These are phyloP conservation scores for Thinocorus orbignyianus DNA, from an alignment of 2,113 vertebrate species.

Conservation along the genomic window DNA sequence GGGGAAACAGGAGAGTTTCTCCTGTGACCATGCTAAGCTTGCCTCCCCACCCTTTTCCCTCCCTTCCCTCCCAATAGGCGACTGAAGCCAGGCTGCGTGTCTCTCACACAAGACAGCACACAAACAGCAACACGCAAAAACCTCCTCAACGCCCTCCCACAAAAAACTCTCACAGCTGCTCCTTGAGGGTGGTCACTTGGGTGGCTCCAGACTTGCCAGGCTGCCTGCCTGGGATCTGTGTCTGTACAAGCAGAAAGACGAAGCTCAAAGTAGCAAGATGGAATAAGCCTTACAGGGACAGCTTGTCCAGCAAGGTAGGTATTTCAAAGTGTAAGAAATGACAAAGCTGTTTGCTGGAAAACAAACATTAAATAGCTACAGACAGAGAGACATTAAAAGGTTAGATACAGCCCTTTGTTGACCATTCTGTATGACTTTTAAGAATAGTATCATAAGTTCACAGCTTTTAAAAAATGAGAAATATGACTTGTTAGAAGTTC, in stretches of 20 bases:
- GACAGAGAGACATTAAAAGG: not conserved
- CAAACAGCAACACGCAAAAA: not conserved
- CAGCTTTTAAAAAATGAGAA: not conserved
- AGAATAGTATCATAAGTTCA: not conserved
- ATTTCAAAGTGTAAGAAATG: not conserved
- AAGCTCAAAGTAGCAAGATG: not conserved
- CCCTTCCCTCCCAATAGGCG: fast-evolving
- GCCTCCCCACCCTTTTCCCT: not conserved
- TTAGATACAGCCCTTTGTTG: not conserved
- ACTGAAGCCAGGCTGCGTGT: not conserved
- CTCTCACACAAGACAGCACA: fast-evolving
- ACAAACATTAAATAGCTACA: not conserved
- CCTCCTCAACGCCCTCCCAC: not conserved
- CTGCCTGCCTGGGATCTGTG: not conserved
- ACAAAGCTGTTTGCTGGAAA: not conserved
- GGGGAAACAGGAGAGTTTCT: not conserved
- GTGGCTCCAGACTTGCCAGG: not conserved
- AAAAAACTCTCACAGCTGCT: not conserved
- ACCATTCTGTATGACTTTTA: not conserved
- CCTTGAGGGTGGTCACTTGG: not conserved
- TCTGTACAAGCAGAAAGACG: not conserved
- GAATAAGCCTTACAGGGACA: not conserved
- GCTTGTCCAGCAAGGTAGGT: not conserved
- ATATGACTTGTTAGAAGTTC: not conserved
- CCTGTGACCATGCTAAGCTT: not conserved